Conservation (phyloP, 2,797 vertebrate species). For the Catharus ustulatus region DNA sequence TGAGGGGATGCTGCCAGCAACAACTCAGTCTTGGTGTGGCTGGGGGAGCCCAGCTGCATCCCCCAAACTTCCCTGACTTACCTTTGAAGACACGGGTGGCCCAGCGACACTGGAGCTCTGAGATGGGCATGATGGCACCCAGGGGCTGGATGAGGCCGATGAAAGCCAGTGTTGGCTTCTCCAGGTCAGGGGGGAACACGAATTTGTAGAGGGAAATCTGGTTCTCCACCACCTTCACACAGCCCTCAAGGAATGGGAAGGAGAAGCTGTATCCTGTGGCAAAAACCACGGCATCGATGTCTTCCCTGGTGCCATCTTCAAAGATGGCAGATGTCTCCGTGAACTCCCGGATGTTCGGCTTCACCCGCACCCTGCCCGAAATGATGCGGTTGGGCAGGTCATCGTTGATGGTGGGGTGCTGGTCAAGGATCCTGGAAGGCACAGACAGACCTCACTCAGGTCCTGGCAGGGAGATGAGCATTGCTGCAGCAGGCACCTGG, state of each 20-base stretch:
- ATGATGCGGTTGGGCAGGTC: constrained; percentile 84
- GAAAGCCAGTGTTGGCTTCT: constrained; percentile 80
- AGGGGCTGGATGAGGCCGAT: constrained; percentile 81
- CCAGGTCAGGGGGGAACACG: constrained; percentile 78
- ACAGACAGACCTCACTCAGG: background rate
- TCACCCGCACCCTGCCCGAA: constrained; percentile 80
- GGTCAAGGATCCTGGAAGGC: constrained; percentile 65
- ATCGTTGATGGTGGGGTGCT: constrained; percentile 81
- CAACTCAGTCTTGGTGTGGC: background rate
- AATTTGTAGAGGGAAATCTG: constrained; percentile 81
- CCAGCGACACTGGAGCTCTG: constrained; percentile 86
- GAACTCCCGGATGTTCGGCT: constrained; percentile 82
- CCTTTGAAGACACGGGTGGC: constrained; percentile 85
- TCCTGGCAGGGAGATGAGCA: background rate
- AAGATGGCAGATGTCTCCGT: constrained; percentile 80
- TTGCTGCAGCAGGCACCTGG: too few species aligned
- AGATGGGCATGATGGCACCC: constrained; percentile 81
- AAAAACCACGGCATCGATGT: constrained; percentile 82
- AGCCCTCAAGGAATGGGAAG: constrained; percentile 83
- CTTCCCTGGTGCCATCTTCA: constrained; percentile 79
- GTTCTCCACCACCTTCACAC: constrained; percentile 74
- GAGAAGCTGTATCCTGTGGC: constrained; percentile 85
- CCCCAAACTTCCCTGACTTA: background rate
- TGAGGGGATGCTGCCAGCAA: background rate
- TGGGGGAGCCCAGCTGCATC: background rate